Conservation (phyloP, 2,797 vertebrate genomes). For the Pangasius krempfi region DNA sequence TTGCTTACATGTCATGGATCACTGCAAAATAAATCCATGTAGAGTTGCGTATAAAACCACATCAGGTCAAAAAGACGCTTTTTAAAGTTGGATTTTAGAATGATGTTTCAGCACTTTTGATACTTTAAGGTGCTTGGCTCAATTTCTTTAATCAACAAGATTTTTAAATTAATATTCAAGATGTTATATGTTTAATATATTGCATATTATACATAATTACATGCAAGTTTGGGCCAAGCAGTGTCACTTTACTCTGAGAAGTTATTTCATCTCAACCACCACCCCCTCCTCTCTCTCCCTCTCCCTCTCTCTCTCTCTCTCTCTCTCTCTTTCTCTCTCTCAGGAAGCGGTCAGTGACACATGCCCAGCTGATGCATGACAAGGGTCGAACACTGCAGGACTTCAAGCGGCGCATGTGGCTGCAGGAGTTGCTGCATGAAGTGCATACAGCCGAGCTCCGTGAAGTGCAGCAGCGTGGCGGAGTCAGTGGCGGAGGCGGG, state of each 20-base stretch:
- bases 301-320: background rate
- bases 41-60: background rate
- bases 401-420: slow-evolving; percentile 87
- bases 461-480: slow-evolving; percentile 74
- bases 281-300: background rate
- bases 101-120: background rate
- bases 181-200: background rate
- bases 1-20: slow-evolving; percentile 5
- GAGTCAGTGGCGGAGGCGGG: slow-evolving; percentile 53
- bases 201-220: background rate
- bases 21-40: background rate
- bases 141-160: background rate
- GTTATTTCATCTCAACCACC: background rate
- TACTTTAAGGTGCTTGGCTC: background rate
- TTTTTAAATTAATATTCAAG: background rate
- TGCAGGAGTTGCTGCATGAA: slow-evolving; percentile 89
- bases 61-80: background rate
- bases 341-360: slow-evolving; percentile 90
- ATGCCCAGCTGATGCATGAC: slow-evolving; percentile 97
- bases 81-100: background rate
- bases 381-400: slow-evolving; percentile 93
- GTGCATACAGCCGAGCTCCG: slow-evolving; percentile 93
- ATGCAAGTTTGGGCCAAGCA: background rate
- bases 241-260: background rate
- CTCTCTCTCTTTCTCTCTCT: background rate